These are phyloP conservation scores for Cavia porcellus DNA, from an alignment of 2,113 vertebrate genomes.

Conservation along the genomic window DNA sequence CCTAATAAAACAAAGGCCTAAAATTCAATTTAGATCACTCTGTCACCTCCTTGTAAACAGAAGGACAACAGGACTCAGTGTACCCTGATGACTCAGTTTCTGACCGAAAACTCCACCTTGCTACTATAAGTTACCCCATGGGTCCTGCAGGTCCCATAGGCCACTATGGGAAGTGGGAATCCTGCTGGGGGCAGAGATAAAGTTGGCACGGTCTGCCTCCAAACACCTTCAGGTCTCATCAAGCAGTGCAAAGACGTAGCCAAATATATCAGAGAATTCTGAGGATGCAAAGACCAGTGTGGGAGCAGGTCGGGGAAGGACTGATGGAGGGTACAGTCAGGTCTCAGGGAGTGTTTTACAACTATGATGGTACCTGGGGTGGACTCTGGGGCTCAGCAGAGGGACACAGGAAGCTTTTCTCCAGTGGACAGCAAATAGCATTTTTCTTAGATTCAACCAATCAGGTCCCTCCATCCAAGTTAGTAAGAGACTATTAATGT, in stretches of 20 bases:
- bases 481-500: background rate
- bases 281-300: background rate
- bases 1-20: background rate
- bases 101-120: background rate
- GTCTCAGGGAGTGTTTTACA: too few relatives aligned
- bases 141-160: background rate
- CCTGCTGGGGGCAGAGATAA: background rate
- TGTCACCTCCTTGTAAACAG: background rate
- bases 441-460: background rate
- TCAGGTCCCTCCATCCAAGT: background rate
- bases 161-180: background rate
- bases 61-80: too few relatives aligned
- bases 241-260: background rate
- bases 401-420: background rate
- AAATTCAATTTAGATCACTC: background rate
- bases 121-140: background rate
- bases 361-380: background rate
- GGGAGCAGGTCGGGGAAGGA: background rate
- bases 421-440: background rate
- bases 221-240: background rate
- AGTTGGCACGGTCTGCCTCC: background rate
- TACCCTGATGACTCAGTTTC: background rate
- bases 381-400: rapidly evolving
- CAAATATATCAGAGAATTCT: background rate
- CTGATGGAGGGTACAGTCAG: background rate